Evolutionary conservation across 2,113 vertebrate genomes (phyloP).

Genomic region (Carassius carassius): DNA sequence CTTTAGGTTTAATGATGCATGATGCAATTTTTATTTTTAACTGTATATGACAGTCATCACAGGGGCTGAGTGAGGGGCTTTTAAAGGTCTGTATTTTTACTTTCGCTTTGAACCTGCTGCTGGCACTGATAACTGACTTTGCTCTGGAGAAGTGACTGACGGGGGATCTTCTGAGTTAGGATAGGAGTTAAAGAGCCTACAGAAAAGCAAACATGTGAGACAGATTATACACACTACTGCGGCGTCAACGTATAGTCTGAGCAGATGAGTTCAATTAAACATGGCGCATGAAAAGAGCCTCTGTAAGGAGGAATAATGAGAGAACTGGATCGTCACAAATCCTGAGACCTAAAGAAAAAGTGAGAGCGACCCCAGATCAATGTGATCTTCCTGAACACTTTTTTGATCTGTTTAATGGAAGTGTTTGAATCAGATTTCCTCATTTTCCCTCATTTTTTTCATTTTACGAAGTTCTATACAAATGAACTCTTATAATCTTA

Average conservation of each 20-base stretch:
- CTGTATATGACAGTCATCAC: not conserved
- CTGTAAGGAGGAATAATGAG: not conserved
- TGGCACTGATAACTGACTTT: not conserved
- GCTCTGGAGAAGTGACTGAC: slow-evolving; percentile 5
- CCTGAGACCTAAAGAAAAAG: not conserved
- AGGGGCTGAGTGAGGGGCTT: not conserved
- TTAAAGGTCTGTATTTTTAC: not conserved
- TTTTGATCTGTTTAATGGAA: not conserved
- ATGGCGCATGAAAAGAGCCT: not conserved
- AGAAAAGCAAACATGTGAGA: slow-evolving; percentile 1
- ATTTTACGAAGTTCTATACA: not conserved
- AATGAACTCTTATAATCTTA: not conserved
- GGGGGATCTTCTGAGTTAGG: slow-evolving; percentile 1
- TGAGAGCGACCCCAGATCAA: not conserved
- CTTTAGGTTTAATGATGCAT: not conserved
- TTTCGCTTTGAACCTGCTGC: not conserved
- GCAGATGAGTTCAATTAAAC: not conserved
- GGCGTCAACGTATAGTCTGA: not conserved
- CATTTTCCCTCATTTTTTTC: not conserved
- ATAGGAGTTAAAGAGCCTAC: not conserved
- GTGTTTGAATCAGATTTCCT: not conserved
- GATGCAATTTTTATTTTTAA: not conserved
- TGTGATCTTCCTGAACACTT: not conserved
- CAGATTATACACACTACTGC: not conserved
- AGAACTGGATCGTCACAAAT: not conserved